These are phyloP conservation scores for Megathymus violae DNA, from an alignment of 1,140 invertebrate genomes.

Conservation along the genomic window DNA sequence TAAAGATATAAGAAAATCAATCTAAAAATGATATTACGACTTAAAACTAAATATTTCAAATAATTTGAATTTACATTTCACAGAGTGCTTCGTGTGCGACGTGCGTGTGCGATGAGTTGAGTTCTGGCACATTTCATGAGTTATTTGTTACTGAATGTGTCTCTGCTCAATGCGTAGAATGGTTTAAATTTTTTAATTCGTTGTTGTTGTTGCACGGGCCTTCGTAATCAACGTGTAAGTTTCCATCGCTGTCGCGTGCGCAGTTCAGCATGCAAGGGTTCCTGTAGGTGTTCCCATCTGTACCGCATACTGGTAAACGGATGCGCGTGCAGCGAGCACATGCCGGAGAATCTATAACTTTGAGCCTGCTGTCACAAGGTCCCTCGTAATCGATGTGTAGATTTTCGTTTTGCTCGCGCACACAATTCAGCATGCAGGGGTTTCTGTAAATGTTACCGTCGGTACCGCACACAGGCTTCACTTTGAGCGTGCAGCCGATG, in stretches of 20 bases:
- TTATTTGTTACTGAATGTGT: conserved; percentile 55
- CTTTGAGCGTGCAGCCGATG: conserved; percentile 1
- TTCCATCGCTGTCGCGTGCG: conserved; percentile 15
- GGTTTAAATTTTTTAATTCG: conserved; percentile 35
- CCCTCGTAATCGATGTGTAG: conserved; percentile 41
- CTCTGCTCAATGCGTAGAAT: conserved; percentile 54
- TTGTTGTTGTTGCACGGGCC: conserved; percentile 28
- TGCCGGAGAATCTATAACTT: neutral
- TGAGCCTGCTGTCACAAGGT: conserved; percentile 23
- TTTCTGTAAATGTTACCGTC: conserved; percentile 43
- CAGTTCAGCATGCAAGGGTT: conserved; percentile 39
- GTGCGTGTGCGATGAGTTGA: too few species aligned
- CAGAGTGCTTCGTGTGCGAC: too few species aligned
- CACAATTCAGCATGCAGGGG: conserved; percentile 34
- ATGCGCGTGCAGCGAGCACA: neutral
- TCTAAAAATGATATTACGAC: too few species aligned
- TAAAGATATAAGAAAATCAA: too few species aligned
- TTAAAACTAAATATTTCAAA: too few species aligned
- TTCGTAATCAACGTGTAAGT: conserved; percentile 37
- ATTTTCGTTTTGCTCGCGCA: conserved; percentile 18
- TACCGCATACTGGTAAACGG: conserved; percentile 40
- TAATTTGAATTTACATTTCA: too few species aligned
- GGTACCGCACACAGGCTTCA: conserved; percentile 37
- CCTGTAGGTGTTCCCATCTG: conserved; percentile 37
- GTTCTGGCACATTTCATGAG: conserved; percentile 50